phyloP scores from a whole-genome alignment of 2,797 vertebrate genomes.

The Pangasius mekongensis region DNA sequence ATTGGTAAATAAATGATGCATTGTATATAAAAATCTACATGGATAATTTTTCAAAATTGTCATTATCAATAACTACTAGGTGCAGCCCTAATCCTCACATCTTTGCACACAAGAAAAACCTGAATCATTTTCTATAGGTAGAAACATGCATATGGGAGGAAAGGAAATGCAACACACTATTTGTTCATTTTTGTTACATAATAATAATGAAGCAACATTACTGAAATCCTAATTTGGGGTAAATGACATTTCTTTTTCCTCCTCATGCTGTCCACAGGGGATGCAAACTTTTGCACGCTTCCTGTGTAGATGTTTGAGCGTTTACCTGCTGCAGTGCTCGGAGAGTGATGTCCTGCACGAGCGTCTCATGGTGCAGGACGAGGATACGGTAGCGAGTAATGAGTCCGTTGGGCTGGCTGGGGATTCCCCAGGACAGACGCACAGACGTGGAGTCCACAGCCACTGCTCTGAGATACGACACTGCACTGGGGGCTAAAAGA shows the following conservation, averaged over 20 bases:
- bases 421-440: constrained; percentile 86
- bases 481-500: constrained; percentile 83
- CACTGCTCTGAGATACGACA: constrained; percentile 79
- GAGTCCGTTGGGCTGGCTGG: constrained; percentile 87
- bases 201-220: neutral
- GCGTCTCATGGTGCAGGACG: constrained; percentile 69
- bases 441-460: constrained; percentile 87
- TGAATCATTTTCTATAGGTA: neutral
- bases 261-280: too few species aligned
- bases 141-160: neutral
- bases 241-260: neutral
- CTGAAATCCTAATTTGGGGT: neutral
- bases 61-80: neutral
- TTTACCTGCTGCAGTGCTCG: constrained; percentile 75
- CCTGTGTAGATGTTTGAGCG: neutral
- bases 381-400: constrained; percentile 89
- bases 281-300: neutral
- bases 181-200: neutral
- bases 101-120: neutral
- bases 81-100: neutral
- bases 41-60: neutral
- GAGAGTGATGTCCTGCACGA: constrained; percentile 88
- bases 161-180: neutral
- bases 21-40: neutral
- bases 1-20: neutral